A percentile compares a stretch with the other conserved stretches of the same genome.
phyloP scores from a whole-genome alignment of 1,140 invertebrate genomes.

The Cotesia chilonis region DNA sequence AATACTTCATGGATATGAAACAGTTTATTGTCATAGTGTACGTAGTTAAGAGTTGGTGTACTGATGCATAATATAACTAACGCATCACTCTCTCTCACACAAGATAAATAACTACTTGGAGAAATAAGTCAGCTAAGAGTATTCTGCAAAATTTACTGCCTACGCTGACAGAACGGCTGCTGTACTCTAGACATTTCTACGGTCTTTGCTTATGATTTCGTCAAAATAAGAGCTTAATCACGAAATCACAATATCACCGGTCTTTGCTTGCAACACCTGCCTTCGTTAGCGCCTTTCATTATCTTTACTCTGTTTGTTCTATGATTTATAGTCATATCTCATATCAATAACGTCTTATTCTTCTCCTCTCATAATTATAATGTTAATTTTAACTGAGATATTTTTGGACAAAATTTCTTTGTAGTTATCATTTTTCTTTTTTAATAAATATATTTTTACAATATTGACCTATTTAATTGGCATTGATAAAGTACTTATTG shows the following conservation, averaged over 20 bases:
- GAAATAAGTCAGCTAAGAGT: not conserved
- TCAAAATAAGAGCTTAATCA: too few relatives aligned
- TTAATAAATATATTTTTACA: not conserved
- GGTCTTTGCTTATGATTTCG: not conserved
- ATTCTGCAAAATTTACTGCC: conserved; percentile 11
- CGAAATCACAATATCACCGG: too few relatives aligned
- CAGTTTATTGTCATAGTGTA: not conserved
- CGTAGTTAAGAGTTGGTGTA: not conserved
- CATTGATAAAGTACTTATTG: conserved; percentile 15
- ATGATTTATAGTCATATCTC: too few relatives aligned
- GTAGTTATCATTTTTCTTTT: not conserved
- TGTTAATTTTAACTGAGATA: too few relatives aligned
- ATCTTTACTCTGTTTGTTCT: too few relatives aligned
- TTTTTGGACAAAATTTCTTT: too few relatives aligned
- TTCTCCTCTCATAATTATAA: too few relatives aligned
- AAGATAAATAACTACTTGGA: conserved; percentile 2
- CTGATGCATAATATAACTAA: not conserved
- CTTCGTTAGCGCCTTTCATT: too few relatives aligned
- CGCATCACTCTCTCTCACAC: not conserved
- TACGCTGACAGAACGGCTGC: not conserved
- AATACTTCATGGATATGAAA: not conserved
- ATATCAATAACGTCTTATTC: too few relatives aligned
- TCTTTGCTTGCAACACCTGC: too few relatives aligned
- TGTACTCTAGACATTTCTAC: not conserved
- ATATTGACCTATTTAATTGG: conserved; percentile 13